Evolutionary conservation across 2,797 vertebrate species (phyloP).

Genomic region (Melanotaenia maccullochi): DNA sequence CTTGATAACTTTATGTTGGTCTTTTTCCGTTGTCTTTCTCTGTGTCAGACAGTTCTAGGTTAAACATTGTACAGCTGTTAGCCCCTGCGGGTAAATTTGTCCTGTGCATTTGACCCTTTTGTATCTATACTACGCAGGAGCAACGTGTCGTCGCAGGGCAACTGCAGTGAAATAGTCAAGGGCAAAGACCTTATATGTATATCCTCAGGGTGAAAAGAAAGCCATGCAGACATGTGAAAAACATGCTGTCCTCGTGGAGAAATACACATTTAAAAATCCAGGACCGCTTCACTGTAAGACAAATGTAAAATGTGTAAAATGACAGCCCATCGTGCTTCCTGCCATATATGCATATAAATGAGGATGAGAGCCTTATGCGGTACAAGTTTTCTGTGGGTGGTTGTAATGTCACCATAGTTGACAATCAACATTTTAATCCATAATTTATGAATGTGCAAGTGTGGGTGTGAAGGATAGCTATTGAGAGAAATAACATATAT

Average conservation of each 20-base stretch:
- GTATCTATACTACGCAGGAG: conserved; percentile 15
- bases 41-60: conserved; percentile 24
- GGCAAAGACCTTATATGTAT: conserved; percentile 28
- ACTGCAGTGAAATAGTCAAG: conserved; percentile 38
- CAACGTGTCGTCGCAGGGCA: conserved; percentile 12
- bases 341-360: conserved; percentile 18
- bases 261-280: conserved; percentile 14
- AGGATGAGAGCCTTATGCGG: conserved; percentile 33
- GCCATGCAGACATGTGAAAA: conserved; percentile 16
- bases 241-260: conserved; percentile 3
- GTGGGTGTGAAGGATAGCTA: neutral
- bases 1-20: conserved; percentile 3
- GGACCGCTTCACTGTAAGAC: neutral
- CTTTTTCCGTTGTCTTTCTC: conserved; percentile 16
- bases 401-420: conserved; percentile 51
- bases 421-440: conserved; percentile 37
- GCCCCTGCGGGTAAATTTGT: conserved; percentile 26
- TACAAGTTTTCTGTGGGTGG: conserved; percentile 51
- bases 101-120: conserved; percentile 42
- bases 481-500: conserved; percentile 25
- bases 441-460: conserved; percentile 27
- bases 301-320: neutral
- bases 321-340: neutral
- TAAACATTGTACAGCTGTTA: conserved; percentile 8
- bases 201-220: conserved; percentile 28